These are phyloP conservation scores for Camelus bactrianus DNA, from an alignment of 2,113 vertebrate genomes.

Conservation along the genomic window DNA sequence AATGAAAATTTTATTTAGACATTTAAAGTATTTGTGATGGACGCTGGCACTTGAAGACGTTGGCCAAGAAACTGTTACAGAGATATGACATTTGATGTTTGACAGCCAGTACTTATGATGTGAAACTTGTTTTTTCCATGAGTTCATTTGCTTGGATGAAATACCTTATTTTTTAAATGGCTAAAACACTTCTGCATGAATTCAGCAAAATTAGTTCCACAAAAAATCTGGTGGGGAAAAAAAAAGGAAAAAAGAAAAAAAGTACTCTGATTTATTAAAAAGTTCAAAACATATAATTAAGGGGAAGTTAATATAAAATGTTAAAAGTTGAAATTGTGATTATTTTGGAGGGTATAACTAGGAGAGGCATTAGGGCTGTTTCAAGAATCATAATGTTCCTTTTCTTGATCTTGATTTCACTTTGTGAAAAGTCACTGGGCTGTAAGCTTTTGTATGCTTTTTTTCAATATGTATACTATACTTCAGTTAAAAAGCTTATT, in stretches of 20 bases:
- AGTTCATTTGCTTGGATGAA: not conserved
- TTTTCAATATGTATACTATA: not conserved
- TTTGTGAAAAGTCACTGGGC: not conserved
- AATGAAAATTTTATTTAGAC: not conserved
- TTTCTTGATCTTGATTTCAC: not conserved
- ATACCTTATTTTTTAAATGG: not conserved
- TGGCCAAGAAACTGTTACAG: not conserved
- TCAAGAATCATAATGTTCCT: not conserved
- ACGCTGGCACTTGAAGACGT: not conserved
- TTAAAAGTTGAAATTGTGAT: not conserved
- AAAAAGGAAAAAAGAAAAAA: not conserved
- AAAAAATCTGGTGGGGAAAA: not conserved
- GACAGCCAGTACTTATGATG: not conserved
- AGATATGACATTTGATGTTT: not conserved
- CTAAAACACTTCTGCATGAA: not conserved
- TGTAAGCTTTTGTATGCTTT: not conserved
- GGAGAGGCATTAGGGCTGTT: not conserved
- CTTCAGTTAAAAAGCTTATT: not conserved
- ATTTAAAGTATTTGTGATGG: conserved; percentile 3
- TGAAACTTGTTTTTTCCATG: not conserved
- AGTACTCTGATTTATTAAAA: not conserved
- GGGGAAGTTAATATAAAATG: not conserved
- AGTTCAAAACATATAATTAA: not conserved
- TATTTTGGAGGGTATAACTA: not conserved
- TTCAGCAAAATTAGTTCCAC: not conserved